These are phyloP conservation scores for Uropsilus gracilis DNA, from an alignment of 2,113 vertebrate genomes.

Conservation along the genomic window DNA sequence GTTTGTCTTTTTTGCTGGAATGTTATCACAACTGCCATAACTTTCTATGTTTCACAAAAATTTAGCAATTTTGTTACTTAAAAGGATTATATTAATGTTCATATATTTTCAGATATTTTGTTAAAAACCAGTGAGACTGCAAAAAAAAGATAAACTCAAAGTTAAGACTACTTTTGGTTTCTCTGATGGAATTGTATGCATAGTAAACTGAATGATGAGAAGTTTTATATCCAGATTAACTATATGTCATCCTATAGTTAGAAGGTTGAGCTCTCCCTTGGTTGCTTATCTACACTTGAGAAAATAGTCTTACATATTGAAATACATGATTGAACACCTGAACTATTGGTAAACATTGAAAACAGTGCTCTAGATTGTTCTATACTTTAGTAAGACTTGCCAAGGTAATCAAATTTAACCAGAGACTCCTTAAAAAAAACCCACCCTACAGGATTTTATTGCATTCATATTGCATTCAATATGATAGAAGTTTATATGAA, in stretches of 20 bases:
- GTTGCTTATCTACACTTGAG: not conserved
- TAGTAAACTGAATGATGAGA: not conserved
- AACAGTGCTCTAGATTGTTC: not conserved
- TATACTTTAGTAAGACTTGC: not conserved
- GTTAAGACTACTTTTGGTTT: conserved; percentile 28
- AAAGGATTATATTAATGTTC: not conserved
- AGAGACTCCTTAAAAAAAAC: not conserved
- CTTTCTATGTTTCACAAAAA: not conserved
- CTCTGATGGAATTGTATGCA: not conserved
- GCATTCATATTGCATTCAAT: not conserved
- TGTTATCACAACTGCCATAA: not conserved
- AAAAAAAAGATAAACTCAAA: not conserved
- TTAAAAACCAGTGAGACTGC: conserved; percentile 9
- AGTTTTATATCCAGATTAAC: conserved; percentile 40
- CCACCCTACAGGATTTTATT: not conserved
- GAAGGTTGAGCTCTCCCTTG: not conserved
- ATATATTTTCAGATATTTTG: conserved; percentile 31
- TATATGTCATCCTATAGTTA: not conserved
- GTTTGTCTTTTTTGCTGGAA: conserved; percentile 11
- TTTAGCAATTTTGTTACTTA: not conserved
- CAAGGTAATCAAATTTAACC: not conserved
- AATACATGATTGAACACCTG: not conserved
- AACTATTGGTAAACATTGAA: not conserved
- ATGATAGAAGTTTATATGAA: not conserved
- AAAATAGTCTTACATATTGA: not conserved